Base-by-base conservation (phyloP, 2,797 vertebrate genomes). In the Gambelia wislizenii region DNA sequence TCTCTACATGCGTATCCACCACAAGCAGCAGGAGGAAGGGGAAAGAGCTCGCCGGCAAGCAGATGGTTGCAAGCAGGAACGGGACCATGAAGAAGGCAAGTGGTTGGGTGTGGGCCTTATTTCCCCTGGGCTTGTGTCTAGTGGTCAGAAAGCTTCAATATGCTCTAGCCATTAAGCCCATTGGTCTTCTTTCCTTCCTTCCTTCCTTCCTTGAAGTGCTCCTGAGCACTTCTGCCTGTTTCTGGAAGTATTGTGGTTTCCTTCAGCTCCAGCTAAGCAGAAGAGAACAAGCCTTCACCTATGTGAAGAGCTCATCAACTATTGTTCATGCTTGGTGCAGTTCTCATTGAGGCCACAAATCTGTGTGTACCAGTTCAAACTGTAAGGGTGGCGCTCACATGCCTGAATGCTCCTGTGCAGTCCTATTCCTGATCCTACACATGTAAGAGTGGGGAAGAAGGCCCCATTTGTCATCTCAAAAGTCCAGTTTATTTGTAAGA, bases 21-120 rank as follows among this genome's bases (percentile, higher is more conserved):
- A 99, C 95, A 99, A 99, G 92, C 98, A 99, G 95, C 98, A 99
- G 89, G 98, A 99, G 92, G 98, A 99, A 52, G 98, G 99, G 94
- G 98, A 99, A 91, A 92, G 98, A 91, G 98, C 98, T 6, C 98
- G 98, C 89, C 97, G 98, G 84, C 96, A 98, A 86, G 98, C 98
- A 0, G 98, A 98, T 94, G 97, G 98, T 91, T 97, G 95, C 83
- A 96, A 95, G 85, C 97, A 94, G 90, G 97, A 97, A 18, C 95
- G 96, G 3, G 97, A 97, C 49, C 96, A 96, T 4, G 97, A 97
- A 85, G 98, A 99, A 98, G 99, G 99, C 98, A 96, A 2, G 95
- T 92, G 90, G 36, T 3, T 0, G 0, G 0, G 4, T 2, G 22
- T 27, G 59, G 2, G 39, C 3, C 72, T 44, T 44, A 1, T 6